Conservation (phyloP, 2,113 vertebrate species). For the Pipa parva region DNA sequence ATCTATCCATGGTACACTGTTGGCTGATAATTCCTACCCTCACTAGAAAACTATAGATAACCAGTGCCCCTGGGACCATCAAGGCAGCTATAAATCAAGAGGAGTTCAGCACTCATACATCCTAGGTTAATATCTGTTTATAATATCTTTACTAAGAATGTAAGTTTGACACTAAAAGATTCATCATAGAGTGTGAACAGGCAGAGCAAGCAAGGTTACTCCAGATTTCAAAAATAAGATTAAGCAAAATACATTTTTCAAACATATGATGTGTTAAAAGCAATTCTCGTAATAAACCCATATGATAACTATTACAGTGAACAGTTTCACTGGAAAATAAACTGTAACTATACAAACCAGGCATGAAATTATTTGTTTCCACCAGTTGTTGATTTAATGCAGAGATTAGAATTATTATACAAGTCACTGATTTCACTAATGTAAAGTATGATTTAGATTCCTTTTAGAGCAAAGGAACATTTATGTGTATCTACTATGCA, state of each 20-base stretch:
- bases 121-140: slow-evolving; percentile 75
- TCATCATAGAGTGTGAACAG: slow-evolving; percentile 59
- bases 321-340: not conserved
- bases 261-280: slow-evolving; percentile 9
- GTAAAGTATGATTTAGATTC: too few species aligned
- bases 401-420: too few species aligned
- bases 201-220: slow-evolving; percentile 47
- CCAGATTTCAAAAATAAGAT: slow-evolving; percentile 53
- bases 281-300: not conserved
- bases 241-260: slow-evolving; percentile 23
- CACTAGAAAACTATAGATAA: slow-evolving; percentile 72
- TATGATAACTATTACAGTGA: not conserved
- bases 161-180: slow-evolving; percentile 57
- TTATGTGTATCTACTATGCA: too few species aligned
- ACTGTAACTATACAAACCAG: too few species aligned
- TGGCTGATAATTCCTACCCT: slow-evolving; percentile 68
- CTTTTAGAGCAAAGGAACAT: too few species aligned
- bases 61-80: slow-evolving; percentile 63
- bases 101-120: slow-evolving; percentile 74
- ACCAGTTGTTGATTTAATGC: too few species aligned
- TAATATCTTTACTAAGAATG: slow-evolving; percentile 65
- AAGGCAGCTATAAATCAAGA: slow-evolving; percentile 73
- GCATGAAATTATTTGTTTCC: too few species aligned
- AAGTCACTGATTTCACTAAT: too few species aligned
- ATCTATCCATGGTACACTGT: slow-evolving; percentile 58